Evolutionary conservation across 2,797 vertebrate species (phyloP).

Genomic region (Balearica regulorum): DNA sequence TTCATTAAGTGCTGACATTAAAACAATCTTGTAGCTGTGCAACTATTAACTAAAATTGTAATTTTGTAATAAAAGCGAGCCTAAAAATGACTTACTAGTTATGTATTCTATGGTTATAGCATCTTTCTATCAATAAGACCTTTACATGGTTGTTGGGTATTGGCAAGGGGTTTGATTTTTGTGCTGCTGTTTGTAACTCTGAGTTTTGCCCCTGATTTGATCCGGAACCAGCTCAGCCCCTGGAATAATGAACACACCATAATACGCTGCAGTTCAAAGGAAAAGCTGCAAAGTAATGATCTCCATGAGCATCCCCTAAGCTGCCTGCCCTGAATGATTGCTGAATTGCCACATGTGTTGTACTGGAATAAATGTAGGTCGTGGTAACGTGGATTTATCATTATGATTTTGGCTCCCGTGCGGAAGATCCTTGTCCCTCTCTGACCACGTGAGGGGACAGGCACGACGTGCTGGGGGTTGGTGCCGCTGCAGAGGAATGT

Average conservation of each 20-base stretch:
- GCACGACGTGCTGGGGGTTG: neutral
- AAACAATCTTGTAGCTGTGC: constrained; percentile 30
- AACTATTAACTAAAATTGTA: constrained; percentile 25
- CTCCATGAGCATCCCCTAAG: neutral
- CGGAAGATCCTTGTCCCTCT: neutral
- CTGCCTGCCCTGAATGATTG: neutral
- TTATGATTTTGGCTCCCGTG: neutral
- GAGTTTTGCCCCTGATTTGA: neutral
- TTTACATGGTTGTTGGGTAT: neutral
- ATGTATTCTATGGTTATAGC: neutral
- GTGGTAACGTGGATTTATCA: neutral
- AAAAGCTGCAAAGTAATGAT: neutral
- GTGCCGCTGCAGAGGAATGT: neutral
- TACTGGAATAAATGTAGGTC: neutral
- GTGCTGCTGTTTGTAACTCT: neutral
- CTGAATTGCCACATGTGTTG: neutral
- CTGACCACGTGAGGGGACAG: neutral
- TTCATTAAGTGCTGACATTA: neutral
- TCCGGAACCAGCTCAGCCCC: neutral
- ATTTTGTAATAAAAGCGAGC: constrained; percentile 53
- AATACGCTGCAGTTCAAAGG: neutral
- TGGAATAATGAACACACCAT: neutral
- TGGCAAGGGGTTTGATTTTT: neutral
- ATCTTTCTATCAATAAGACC: neutral
- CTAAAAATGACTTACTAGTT: neutral